Conservation (phyloP, 2,888 invertebrate species). For the Panopea generosa region DNA sequence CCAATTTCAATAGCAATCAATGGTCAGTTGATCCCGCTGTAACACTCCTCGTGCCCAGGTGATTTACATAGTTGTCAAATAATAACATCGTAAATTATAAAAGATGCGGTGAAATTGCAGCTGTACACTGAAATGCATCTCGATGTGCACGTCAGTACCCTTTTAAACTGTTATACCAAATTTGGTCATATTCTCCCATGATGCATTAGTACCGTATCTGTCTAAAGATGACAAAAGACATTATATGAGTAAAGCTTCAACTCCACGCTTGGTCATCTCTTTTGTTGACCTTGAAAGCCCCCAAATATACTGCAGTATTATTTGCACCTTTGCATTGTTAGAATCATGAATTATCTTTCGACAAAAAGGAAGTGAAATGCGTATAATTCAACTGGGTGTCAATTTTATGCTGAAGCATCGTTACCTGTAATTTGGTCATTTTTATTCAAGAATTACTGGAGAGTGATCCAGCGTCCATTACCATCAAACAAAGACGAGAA, state of each 20-base stretch:
- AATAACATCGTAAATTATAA: conserved; percentile 47
- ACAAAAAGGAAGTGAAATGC: conserved; percentile 41
- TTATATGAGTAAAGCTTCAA: too few species aligned
- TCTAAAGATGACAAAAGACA: too few species aligned
- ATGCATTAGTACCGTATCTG: neutral
- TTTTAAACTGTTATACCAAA: conserved; percentile 21
- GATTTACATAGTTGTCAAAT: conserved; percentile 32
- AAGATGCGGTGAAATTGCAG: conserved; percentile 26
- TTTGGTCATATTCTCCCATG: conserved; percentile 16
- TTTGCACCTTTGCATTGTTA: conserved; percentile 51
- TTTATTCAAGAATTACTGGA: conserved; percentile 57
- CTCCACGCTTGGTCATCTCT: too few species aligned
- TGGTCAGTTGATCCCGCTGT: too few species aligned
- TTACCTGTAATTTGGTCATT: conserved; percentile 64
- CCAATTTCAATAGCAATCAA: neutral
- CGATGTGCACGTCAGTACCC: conserved; percentile 40
- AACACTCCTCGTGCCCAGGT: conserved; percentile 21
- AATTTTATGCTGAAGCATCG: conserved; percentile 15
- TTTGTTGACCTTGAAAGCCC: too few species aligned
- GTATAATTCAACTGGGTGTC: conserved; percentile 47
- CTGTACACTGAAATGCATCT: conserved; percentile 44
- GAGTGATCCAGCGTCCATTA: conserved; percentile 29
- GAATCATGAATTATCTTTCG: conserved; percentile 23
- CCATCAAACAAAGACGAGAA: conserved; percentile 42
- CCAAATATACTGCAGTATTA: neutral